Conservation (phyloP, 2,888 invertebrate genomes). For the Malthinus seriepunctatus region DNA sequence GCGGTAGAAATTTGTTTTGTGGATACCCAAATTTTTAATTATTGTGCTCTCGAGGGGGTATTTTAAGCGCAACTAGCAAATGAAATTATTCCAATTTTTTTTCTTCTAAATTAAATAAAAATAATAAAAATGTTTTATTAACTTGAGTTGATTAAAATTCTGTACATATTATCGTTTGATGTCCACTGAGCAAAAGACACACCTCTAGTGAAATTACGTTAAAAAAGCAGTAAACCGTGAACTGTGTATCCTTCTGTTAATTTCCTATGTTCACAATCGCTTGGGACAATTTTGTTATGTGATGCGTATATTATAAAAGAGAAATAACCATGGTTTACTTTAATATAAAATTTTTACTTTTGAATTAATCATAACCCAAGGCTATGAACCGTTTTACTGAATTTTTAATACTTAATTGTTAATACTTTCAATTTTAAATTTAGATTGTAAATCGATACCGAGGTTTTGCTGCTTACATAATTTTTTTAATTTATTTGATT, state of each 20-base stretch:
- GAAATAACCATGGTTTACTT: not conserved
- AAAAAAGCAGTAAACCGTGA: not conserved
- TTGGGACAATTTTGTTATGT: not conserved
- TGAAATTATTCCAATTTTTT: no score
- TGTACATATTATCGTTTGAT: not conserved
- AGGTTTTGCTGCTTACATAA: no score
- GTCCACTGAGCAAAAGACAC: not conserved
- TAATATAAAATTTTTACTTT: not conserved
- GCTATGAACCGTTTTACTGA: not conserved
- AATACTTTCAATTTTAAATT: no score
- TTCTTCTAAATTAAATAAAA: not conserved
- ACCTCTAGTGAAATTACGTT: not conserved
- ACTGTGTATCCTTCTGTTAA: conserved; percentile 1
- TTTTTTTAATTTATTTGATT: not conserved
- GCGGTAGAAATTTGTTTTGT: no score
- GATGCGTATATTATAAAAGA: not conserved
- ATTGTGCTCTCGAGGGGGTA: no score
- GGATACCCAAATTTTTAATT: no score
- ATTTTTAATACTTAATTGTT: not conserved
- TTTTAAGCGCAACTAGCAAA: no score
- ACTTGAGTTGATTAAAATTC: not conserved
- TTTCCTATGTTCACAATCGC: conserved; percentile 2
- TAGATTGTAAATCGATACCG: no score
- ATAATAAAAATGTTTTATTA: conserved; percentile 2
- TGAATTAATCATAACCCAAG: conserved; percentile 3